Percentiles rank a stretch among this genome's conserved stretches.
Conservation (phyloP, 2,797 vertebrate species). For the Lepus oiostolus region DNA sequence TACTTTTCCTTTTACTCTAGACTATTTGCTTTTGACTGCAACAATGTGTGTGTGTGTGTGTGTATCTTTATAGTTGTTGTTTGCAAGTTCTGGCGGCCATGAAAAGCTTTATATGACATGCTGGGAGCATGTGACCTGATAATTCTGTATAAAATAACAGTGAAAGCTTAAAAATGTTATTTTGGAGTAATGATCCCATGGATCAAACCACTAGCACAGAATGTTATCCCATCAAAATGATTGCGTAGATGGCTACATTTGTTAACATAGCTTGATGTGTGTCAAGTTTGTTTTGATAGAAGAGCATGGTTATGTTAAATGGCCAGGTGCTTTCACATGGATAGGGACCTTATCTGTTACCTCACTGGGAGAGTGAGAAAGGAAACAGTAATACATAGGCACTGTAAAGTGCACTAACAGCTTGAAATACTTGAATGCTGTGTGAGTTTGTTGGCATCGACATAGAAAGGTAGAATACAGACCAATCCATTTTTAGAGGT, state of each 20-base stretch:
- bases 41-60: not conserved
- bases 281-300: conserved; percentile 33
- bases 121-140: not conserved
- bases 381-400: not conserved
- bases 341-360: not conserved
- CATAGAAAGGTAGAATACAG: not conserved
- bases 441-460: not conserved
- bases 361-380: not conserved
- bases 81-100: not conserved
- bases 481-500: not conserved
- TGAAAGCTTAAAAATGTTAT: not conserved
- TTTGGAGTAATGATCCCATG: not conserved
- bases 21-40: not conserved
- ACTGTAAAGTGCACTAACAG: not conserved
- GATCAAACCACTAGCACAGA: not conserved
- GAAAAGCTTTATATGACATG: not conserved
- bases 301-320: not conserved
- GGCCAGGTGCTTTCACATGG: not conserved
- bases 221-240: not conserved
- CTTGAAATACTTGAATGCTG: not conserved
- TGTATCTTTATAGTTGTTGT: no score
- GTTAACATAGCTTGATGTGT: not conserved
- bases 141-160: not conserved
- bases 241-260: not conserved
- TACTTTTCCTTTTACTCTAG: not conserved